These are phyloP conservation scores for Tenrec ecaudatus DNA, from an alignment of 2,113 vertebrate genomes.

Conservation along the genomic window DNA sequence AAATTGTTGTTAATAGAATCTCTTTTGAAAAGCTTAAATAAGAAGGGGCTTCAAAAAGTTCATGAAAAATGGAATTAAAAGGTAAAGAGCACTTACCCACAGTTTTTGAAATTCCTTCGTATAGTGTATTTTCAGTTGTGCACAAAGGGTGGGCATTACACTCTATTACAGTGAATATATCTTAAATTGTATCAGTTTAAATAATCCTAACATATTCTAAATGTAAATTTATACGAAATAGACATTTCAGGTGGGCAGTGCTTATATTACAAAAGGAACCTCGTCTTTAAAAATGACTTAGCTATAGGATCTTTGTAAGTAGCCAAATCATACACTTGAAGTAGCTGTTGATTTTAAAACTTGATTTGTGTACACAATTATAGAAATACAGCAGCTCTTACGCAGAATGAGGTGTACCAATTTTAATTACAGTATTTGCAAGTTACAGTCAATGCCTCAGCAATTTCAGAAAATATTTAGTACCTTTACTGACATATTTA, in stretches of 20 bases:
- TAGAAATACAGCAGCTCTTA: slow-evolving; percentile 31
- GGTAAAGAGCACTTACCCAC: too few relatives aligned
- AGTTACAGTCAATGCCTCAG: slow-evolving; percentile 17
- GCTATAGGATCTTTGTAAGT: slow-evolving; percentile 5
- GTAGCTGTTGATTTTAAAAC: slow-evolving; percentile 55
- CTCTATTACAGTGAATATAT: slow-evolving; percentile 44
- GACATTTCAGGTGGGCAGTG: slow-evolving; percentile 26
- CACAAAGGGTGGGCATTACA: not conserved
- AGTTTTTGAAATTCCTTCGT: too few relatives aligned
- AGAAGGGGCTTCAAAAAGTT: too few relatives aligned
- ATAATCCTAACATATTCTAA: slow-evolving; percentile 50
- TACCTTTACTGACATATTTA: slow-evolving; percentile 6
- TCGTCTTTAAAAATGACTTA: slow-evolving; percentile 49
- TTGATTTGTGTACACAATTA: slow-evolving; percentile 10
- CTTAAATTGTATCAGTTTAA: slow-evolving; percentile 40
- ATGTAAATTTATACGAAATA: slow-evolving; percentile 61
- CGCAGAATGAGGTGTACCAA: slow-evolving; percentile 40
- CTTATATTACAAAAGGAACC: slow-evolving; percentile 46
- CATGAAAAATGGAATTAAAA: too few relatives aligned
- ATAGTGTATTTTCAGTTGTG: slow-evolving; percentile 35
- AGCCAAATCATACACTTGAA: not conserved
- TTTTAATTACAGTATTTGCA: slow-evolving; percentile 54
- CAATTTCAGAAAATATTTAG: slow-evolving; percentile 34
- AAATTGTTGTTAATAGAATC: slow-evolving; percentile 46
- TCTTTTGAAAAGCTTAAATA: slow-evolving; percentile 34